A percentile compares a stretch with the other conserved stretches of the same genome.
These are phyloP conservation scores for Asteroscopus sphinx DNA, from an alignment of 2,888 invertebrate species.

Conservation along the genomic window DNA sequence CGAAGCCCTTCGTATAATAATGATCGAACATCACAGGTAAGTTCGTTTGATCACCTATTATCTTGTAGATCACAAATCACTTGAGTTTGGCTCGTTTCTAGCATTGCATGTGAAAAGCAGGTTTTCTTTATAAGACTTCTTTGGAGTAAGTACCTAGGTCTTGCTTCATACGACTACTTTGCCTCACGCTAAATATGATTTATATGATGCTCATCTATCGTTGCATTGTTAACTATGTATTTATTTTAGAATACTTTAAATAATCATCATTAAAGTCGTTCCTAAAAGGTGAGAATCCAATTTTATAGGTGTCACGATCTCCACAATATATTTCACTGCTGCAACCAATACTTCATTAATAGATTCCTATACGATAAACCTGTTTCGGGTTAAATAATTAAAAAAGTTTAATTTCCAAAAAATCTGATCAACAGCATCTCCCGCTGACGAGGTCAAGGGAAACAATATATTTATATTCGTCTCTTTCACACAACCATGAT, in stretches of 20 bases:
- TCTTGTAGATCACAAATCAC: slow-evolving; percentile 30
- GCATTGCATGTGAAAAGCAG: slow-evolving; percentile 4
- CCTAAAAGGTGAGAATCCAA: background rate
- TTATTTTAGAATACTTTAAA: too few species aligned
- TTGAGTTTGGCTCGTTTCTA: slow-evolving; percentile 20
- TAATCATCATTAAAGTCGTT: too few species aligned
- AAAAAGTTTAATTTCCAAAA: slow-evolving; percentile 66
- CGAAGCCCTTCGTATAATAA: too few species aligned
- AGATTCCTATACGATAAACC: slow-evolving; percentile 50
- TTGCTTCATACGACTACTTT: background rate
- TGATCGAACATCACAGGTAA: too few species aligned
- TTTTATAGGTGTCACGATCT: slow-evolving; percentile 10
- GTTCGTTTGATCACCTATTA: too few species aligned
- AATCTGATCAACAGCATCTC: slow-evolving; percentile 67
- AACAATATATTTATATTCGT: slow-evolving; percentile 69
- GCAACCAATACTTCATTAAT: slow-evolving; percentile 32
- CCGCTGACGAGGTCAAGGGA: slow-evolving; percentile 65
- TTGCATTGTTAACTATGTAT: too few species aligned
- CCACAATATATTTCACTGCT: slow-evolving; percentile 14
- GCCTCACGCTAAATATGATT: slow-evolving; percentile 3
- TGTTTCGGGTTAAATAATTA: slow-evolving; percentile 62
- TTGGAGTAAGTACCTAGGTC: background rate
- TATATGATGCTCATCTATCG: background rate
- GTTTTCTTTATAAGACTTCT: slow-evolving; percentile 9
- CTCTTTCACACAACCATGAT: slow-evolving; percentile 72